These are phyloP conservation scores for Coilia nasus DNA, from an alignment of 2,797 vertebrate genomes.

Conservation along the genomic window DNA sequence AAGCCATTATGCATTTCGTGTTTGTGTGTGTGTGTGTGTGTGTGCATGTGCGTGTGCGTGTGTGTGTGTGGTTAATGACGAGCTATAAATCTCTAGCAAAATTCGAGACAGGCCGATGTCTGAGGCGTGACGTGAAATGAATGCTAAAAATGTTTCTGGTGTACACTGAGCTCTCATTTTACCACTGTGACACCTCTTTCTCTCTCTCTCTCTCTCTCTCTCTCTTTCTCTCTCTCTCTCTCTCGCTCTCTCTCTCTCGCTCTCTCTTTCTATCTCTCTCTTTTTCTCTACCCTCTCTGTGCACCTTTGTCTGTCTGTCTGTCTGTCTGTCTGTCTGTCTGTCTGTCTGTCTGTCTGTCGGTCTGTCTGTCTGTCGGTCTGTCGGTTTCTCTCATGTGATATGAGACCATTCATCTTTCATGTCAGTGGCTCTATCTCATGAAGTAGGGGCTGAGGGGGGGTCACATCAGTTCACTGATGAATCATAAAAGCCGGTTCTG, in stretches of 20 bases:
- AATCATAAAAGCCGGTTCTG: neutral
- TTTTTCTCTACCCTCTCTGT: neutral
- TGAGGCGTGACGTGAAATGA: neutral
- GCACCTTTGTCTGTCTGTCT: neutral
- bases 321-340: neutral
- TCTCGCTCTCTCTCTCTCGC: neutral
- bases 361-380: neutral
- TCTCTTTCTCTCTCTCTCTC: neutral
- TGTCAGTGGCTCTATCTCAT: neutral
- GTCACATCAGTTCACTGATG: conserved; percentile 3
- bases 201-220: neutral
- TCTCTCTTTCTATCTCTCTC: neutral
- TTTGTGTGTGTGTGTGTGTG: neutral
- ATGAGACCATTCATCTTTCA: neutral
- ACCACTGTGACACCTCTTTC: neutral
- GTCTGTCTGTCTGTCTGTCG: neutral
- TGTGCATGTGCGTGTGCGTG: neutral
- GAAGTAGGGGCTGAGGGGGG: neutral
- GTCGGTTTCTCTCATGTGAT: neutral
- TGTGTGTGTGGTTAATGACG: neutral
- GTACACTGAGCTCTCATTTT: neutral
- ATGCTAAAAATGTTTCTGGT: neutral
- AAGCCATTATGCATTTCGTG: neutral
- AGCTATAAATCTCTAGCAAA: conserved; percentile 20
- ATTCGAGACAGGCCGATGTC: neutral